Evolutionary conservation across 2,888 invertebrate species (phyloP).

Genomic region (Amiota communis): DNA sequence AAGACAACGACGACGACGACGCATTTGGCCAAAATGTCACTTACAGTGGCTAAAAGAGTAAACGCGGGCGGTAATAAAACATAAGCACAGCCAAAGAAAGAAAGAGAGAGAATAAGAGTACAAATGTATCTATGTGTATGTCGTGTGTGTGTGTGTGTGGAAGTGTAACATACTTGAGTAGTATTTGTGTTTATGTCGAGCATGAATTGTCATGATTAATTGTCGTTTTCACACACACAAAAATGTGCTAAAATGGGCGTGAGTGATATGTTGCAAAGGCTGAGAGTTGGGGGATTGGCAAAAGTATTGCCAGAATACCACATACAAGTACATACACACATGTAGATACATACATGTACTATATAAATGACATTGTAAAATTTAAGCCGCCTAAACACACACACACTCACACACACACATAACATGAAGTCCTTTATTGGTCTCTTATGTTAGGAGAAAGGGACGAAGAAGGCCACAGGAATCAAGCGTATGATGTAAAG

Average conservation of each 20-base stretch:
- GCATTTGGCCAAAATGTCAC: constrained; percentile 26
- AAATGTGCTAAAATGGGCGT: constrained; percentile 12
- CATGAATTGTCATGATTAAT: constrained; percentile 29
- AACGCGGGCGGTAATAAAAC: neutral
- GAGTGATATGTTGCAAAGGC: too few relatives aligned
- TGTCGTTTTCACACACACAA: constrained; percentile 9
- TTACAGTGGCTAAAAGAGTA: neutral
- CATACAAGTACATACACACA: neutral
- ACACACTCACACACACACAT: neutral
- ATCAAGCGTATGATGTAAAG: neutral
- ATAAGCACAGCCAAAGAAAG: neutral
- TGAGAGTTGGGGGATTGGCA: too few relatives aligned
- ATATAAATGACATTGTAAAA: constrained; percentile 7
- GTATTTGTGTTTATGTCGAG: constrained; percentile 13
- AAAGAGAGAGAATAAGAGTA: neutral
- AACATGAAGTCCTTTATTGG: neutral
- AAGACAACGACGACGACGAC: neutral
- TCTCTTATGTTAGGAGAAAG: neutral
- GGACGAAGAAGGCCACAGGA: too few relatives aligned
- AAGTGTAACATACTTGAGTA: too few relatives aligned
- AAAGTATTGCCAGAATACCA: too few relatives aligned
- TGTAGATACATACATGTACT: neutral
- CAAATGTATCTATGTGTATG: neutral
- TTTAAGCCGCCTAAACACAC: constrained; percentile 23
- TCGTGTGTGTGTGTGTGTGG: constrained; percentile 4